A percentile compares a stretch with the other conserved stretches of the same genome.
These are phyloP conservation scores for Artemia sp. DNA, from an alignment of 2,888 invertebrate species.

Conservation along the genomic window DNA sequence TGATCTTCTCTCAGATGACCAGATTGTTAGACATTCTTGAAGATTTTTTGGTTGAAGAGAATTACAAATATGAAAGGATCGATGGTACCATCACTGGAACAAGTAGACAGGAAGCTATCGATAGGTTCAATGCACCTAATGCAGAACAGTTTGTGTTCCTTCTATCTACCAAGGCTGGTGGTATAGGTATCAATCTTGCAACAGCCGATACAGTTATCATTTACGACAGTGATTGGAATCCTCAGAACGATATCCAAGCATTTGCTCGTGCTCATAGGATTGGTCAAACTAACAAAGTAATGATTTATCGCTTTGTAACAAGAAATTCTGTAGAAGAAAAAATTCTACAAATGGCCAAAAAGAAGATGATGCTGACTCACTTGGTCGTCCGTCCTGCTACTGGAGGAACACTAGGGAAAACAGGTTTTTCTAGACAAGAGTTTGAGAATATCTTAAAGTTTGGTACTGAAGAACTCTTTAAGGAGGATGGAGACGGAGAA, in stretches of 20 bases:
- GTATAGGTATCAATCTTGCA: constrained; percentile 44
- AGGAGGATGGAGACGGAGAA: constrained; percentile 34
- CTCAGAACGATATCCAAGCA: constrained; percentile 44
- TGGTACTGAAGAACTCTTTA: constrained; percentile 44
- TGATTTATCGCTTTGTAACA: constrained; percentile 45
- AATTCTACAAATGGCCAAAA: constrained; percentile 42
- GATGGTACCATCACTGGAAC: constrained; percentile 43
- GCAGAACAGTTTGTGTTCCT: constrained; percentile 40
- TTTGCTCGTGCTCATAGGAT: constrained; percentile 44
- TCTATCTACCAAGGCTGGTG: constrained; percentile 42
- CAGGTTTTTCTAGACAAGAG: constrained; percentile 40
- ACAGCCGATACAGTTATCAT: constrained; percentile 46
- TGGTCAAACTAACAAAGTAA: constrained; percentile 42
- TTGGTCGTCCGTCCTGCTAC: constrained; percentile 35
- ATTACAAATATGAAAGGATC: constrained; percentile 42
- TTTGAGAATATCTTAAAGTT: constrained; percentile 43
- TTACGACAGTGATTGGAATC: constrained; percentile 46
- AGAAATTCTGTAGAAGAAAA: constrained; percentile 43
- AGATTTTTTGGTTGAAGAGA: constrained; percentile 40
- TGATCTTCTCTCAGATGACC: constrained; percentile 45
- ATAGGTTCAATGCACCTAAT: constrained; percentile 42
- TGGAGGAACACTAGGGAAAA: constrained; percentile 35
- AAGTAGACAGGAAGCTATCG: constrained; percentile 42
- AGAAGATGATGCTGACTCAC: constrained; percentile 46
- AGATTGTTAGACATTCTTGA: constrained; percentile 43